phyloP scores from a whole-genome alignment of 2,797 vertebrate species.

The Odontamblyopus lacepedii region DNA sequence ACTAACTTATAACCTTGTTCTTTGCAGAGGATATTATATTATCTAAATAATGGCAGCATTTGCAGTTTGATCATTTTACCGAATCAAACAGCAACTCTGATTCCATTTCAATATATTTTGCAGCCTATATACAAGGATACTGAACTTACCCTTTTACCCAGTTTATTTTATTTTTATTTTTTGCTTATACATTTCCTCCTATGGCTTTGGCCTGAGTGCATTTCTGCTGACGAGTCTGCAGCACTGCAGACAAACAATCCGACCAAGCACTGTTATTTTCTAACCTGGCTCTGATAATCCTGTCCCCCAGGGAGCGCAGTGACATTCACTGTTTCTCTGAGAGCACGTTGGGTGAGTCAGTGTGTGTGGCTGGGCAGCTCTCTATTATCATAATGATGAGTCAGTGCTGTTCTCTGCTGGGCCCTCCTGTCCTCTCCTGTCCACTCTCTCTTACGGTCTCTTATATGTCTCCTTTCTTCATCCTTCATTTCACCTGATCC shows the following conservation, averaged over 20 bases:
- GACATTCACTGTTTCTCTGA: constrained; percentile 59
- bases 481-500: constrained; percentile 52
- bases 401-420: constrained; percentile 61
- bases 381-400: constrained; percentile 69
- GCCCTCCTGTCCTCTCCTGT: constrained; percentile 35
- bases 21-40: too few species aligned
- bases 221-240: constrained; percentile 15
- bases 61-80: too few species aligned
- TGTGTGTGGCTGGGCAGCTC: constrained; percentile 25
- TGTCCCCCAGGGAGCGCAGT: constrained; percentile 36
- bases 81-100: too few species aligned
- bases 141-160: not conserved
- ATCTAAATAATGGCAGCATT: too few species aligned
- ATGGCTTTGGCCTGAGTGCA: constrained; percentile 11
- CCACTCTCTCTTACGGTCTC: constrained; percentile 22
- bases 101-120: too few species aligned
- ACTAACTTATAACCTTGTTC: too few species aligned
- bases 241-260: constrained; percentile 27
- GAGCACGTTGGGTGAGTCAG: constrained; percentile 68
- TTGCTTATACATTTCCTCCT: constrained; percentile 4
- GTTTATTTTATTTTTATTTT: not conserved
- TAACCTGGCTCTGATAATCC: constrained; percentile 56
- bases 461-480: constrained; percentile 32
- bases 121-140: not conserved
- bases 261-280: constrained; percentile 33